Percentiles rank a stretch among this genome's conserved stretches.
phyloP scores from a whole-genome alignment of 2,888 invertebrate species.

The Chrysina gloriosa region DNA sequence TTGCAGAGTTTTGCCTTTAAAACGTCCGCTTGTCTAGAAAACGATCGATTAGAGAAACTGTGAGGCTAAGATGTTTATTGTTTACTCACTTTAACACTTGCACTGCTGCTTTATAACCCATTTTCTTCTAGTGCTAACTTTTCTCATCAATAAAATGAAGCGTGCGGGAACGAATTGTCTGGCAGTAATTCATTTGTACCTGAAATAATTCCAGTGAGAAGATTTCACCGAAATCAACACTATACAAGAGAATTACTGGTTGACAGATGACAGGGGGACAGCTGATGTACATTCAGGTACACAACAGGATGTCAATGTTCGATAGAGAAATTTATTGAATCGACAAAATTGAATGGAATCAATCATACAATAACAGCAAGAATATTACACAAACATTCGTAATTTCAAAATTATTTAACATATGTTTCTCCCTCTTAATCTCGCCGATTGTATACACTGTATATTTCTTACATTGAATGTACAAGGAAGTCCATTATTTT shows the following conservation, averaged over 20 bases:
- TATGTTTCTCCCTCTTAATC: no score
- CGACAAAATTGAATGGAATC: no score
- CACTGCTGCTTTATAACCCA: slow-evolving; percentile 81
- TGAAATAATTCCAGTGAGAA: slow-evolving; percentile 35
- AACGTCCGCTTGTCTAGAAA: slow-evolving; percentile 77
- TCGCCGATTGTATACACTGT: no score
- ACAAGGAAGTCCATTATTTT: no score
- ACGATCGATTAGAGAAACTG: not conserved
- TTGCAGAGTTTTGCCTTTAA: slow-evolving; percentile 76
- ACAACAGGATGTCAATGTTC: not conserved
- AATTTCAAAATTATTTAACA: no score
- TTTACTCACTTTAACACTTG: slow-evolving; percentile 77
- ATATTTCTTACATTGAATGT: no score
- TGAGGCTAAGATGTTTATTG: slow-evolving; percentile 33
- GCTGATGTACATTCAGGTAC: not conserved
- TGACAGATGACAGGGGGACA: slow-evolving; percentile 32
- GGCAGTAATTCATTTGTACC: slow-evolving; percentile 31
- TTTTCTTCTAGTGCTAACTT: slow-evolving; percentile 61
- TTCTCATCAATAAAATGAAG: slow-evolving; percentile 35
- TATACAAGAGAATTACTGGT: slow-evolving; percentile 11
- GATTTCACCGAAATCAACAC: slow-evolving; percentile 29
- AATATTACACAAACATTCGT: no score
- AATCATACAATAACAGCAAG: no score
- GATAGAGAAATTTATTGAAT: not conserved
- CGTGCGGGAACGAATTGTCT: slow-evolving; percentile 5